phyloP scores from a whole-genome alignment of 2,113 vertebrate species.

The Clarias magur region DNA sequence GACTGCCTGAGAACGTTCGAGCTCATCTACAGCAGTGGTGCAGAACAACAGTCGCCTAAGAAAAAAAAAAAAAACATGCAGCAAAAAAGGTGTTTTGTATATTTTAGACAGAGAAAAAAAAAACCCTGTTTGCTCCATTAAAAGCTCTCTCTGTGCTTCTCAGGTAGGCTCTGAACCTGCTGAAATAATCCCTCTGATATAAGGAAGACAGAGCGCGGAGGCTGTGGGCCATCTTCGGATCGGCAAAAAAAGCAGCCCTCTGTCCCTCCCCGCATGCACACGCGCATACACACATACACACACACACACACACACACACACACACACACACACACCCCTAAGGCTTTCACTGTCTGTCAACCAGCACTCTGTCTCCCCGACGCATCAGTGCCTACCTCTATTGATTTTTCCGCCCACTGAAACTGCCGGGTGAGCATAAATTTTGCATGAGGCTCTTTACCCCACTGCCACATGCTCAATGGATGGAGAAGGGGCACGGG shows the following conservation, averaged over 20 bases:
- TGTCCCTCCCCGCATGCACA: conserved; percentile 77
- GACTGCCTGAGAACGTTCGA: conserved; percentile 65
- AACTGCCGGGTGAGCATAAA: conserved; percentile 99
- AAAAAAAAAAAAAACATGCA: conserved; percentile 57
- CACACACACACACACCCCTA: conserved; percentile 79
- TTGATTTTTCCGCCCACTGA: conserved; percentile 99
- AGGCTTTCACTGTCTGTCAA: conserved; percentile 99
- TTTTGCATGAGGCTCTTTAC: conserved; percentile 99
- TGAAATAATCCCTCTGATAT: conserved; percentile 94
- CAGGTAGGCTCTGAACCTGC: conserved; percentile 86
- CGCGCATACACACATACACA: not conserved
- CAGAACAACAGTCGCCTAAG: conserved; percentile 64
- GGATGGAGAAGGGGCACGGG: conserved; percentile 75
- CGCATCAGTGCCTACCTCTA: conserved; percentile 91
- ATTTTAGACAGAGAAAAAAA: conserved; percentile 65
- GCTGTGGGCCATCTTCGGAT: conserved; percentile 14
- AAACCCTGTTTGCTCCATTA: conserved; percentile 68
- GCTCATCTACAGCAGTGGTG: conserved; percentile 89
- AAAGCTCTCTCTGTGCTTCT: conserved; percentile 66
- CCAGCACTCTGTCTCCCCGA: conserved; percentile 97
- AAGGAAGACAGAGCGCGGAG: conserved; percentile 69
- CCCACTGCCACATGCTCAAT: conserved; percentile 91
- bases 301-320: not conserved
- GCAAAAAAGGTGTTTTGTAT: conserved; percentile 8
- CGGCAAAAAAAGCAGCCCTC: conserved; percentile 19